Evolutionary conservation across 2,888 invertebrate species (phyloP), one percentile per base, ranked within the genome.

Genomic region (Anorthoa munda): DNA sequence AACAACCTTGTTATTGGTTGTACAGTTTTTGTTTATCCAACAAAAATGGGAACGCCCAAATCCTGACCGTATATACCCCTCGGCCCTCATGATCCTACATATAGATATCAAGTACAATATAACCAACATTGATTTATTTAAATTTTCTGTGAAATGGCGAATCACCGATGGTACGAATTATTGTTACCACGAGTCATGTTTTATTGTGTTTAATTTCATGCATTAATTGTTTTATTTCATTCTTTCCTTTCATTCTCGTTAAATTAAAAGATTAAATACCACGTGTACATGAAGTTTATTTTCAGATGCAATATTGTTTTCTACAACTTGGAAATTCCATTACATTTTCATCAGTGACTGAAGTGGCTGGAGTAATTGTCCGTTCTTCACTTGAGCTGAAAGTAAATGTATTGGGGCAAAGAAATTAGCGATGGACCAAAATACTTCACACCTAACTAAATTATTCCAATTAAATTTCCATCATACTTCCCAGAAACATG

Each of bases 361-460:
- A 65, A 78, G 56, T 71, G 60, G 13, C 65, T 50, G 26, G 13
- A 72, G 83, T 80, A 72, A 78, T 72, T 68, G 79, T 72, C 78
- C 56, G 51, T 63, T 61, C 39, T 79, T 66, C 63, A 64, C 66
- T 71, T 77, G 59, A 71, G 64, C 55, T 50, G 31, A 58, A 58
- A 78, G 61, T 71, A 78, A 78, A 81, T 50, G 61, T 61, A 26
- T 63, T 81, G 64, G 50, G 46, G 79, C 72, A 9, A 15, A 26
- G n/a, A 67, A 77, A 53, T 12, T 4, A 12, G 78, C 78, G 82
- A 50, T 1, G 17, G 0, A 53, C 12, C 12, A 13, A 13, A n/a
- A 4, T 13, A n/a, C 9, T 2, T n/a, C 50, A 39, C 26, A 11
- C 12, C 3, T 17, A 31, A 9, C 9, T 15, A 48, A 23, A 46